Base-by-base conservation (phyloP, 2,797 vertebrate genomes). In the Onychomys arenicola region DNA sequence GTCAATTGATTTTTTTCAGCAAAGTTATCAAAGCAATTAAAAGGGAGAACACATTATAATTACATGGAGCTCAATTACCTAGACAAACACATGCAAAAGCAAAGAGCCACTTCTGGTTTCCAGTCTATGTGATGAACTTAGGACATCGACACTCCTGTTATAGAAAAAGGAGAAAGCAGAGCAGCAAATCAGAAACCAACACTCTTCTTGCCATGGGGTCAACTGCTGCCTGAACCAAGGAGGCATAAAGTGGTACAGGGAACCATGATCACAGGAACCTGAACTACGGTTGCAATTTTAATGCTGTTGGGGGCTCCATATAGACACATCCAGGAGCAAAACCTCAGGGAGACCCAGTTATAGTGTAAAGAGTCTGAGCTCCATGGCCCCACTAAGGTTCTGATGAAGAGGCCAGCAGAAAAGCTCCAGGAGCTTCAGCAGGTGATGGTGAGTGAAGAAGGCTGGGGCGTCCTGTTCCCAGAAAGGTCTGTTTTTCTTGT, bases 1-100 rank as follows among this genome's bases (percentile, higher is more conserved):
- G 37, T 25, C 57, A 43, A 57, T 19, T 76, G 67, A 89, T 75
- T 92, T 46, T 61, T 46, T 59, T 46, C 16, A 55, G 78, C 67
- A 82, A 92, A 86, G 52, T 57, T 63, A 71, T 61, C 63, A 91
- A 80, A 86, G 76, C 34, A 55, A 87, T 65, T 87, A 49, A 57
- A 46, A 88, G 16, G 16, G 55, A 82, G 2, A 59, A 92, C 57
- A 77, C 21, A 46, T 67, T 85, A 11, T 34, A 85, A 67, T 43
- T 85, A 25, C 63, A 37, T 1, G n/a, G 21, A 11, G 21, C 27
- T 63, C n/a, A 25, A 21, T 63, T 63, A 43, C 21, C 21, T 19
- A 32, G 61, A 29, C 19, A 71, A 37, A 40, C 43, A 43, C 1
- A 0, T 11, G 25, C n/a, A n/a, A 10, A 55, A 43, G 43, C 43